Base-by-base conservation (phyloP, 2,113 vertebrate species). In the Ursus arctos region DNA sequence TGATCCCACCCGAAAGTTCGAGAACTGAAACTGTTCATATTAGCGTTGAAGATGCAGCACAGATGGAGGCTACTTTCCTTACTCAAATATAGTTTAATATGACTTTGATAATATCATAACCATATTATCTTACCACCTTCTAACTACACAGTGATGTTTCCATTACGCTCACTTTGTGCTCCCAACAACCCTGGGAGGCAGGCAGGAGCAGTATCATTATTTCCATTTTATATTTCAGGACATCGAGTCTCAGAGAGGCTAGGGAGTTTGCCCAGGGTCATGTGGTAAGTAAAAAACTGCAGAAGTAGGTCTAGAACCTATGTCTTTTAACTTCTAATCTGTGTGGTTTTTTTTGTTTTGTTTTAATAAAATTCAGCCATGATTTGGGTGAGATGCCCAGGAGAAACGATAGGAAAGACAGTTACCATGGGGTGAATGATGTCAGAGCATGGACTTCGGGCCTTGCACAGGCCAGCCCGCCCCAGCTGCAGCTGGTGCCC, bases 391-490 rank as follows among this genome's bases (percentile, higher is more conserved):
- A 33, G 69, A 47, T 18, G 21, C 49, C 63, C 71, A 15, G 6
- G 28, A 61, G 31, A 4, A 0, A 47, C 0, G 19, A 57, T 12
- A 9, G 16, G 31, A 67, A 51, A 95, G n/a, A 67, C 2, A 4
- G 51, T n/a, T 11, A 14, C 14, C 1, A 2, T 0, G 15, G 51
- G 49, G 19, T 33, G 5, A 40, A 51, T 31, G 14, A 85, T 4
- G 11, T 33, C 40, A 76, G 79, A 57, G 53, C 19, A 14, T 4
- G 6, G 40, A 74, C 57, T 11, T 47, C 43, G 9, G 65, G 15
- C 61, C 33, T 10, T 16, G 12, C 3, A 0, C 1, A 4, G 26
- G 33, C 67, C 88, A 55, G 26, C 36, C 0, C 33, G 5, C 11
- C 47, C 49, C 0, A 0, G 13, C 36, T 15, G 55, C 55, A 7